phyloP scores from a whole-genome alignment of 2,797 vertebrate species.

The Falco biarmicus region DNA sequence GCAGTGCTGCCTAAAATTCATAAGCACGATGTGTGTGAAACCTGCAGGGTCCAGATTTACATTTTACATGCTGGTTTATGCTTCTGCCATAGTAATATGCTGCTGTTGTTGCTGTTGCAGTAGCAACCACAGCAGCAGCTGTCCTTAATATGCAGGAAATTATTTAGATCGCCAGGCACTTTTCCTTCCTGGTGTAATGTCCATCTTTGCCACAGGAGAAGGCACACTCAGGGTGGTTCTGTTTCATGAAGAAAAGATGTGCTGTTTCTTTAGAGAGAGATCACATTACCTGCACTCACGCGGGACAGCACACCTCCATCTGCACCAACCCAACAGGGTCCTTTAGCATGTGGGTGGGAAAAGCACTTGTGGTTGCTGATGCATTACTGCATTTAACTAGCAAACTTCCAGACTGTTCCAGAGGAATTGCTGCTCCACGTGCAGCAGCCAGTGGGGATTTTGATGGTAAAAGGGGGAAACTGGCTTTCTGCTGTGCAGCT shows the following conservation, averaged over 20 bases:
- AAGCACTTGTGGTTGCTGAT: background rate
- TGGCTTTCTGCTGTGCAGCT: background rate
- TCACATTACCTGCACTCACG: background rate
- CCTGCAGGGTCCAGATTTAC: background rate
- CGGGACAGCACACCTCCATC: background rate
- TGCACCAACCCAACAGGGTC: background rate
- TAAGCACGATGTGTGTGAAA: too few species aligned
- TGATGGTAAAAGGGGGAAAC: background rate
- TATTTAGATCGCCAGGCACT: background rate
- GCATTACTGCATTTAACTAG: background rate
- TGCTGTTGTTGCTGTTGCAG: background rate
- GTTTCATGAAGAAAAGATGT: background rate
- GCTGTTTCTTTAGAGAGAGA: background rate
- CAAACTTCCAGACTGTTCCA: background rate
- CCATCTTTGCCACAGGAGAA: background rate
- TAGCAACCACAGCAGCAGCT: background rate
- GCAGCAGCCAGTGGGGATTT: background rate
- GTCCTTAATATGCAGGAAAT: background rate
- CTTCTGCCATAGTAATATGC: background rate
- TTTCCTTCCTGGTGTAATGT: background rate
- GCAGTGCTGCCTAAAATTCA: background rate
- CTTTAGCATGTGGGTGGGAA: background rate
- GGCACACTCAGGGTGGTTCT: background rate
- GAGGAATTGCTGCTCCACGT: background rate
- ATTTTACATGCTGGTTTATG: background rate